Conservation (phyloP, 2,113 vertebrate genomes). For the Tretioscincus oriximinensis region DNA sequence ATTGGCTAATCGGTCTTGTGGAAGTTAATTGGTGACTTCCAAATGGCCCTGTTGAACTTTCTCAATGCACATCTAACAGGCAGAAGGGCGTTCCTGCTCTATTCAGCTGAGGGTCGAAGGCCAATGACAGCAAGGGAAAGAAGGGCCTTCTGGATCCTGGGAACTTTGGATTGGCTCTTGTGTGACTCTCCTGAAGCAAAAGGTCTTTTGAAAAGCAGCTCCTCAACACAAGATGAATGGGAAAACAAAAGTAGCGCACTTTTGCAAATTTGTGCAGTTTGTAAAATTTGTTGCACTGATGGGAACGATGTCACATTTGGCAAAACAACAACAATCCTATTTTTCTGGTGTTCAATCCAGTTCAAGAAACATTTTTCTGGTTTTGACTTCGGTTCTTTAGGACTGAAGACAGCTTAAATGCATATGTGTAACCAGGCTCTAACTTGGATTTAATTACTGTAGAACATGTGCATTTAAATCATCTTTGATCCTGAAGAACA, state of each 20-base stretch:
- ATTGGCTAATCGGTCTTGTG: not conserved
- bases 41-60: constrained; percentile 28
- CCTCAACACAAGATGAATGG: constrained; percentile 16
- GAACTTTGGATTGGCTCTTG: not conserved
- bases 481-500: too few relatives aligned
- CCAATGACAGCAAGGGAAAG: not conserved
- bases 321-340: too few relatives aligned
- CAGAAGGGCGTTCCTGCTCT: not conserved
- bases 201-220: constrained; percentile 22
- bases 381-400: constrained; percentile 28
- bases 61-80: constrained; percentile 1
- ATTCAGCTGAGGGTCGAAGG: not conserved
- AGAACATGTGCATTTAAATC: too few relatives aligned
- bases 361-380: constrained; percentile 12
- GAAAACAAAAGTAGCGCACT: constrained; percentile 28
- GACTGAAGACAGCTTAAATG: constrained; percentile 10
- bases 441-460: constrained; percentile 20
- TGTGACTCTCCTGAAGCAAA: constrained; percentile 29
- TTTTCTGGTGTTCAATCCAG: too few relatives aligned
- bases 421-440: constrained; percentile 6
- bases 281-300: not conserved
- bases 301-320: not conserved
- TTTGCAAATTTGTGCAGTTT: not conserved
- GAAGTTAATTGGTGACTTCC: constrained; percentile 10
- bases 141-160: not conserved